Conservation (phyloP, 2,113 vertebrate species). For the Strigops habroptila region DNA sequence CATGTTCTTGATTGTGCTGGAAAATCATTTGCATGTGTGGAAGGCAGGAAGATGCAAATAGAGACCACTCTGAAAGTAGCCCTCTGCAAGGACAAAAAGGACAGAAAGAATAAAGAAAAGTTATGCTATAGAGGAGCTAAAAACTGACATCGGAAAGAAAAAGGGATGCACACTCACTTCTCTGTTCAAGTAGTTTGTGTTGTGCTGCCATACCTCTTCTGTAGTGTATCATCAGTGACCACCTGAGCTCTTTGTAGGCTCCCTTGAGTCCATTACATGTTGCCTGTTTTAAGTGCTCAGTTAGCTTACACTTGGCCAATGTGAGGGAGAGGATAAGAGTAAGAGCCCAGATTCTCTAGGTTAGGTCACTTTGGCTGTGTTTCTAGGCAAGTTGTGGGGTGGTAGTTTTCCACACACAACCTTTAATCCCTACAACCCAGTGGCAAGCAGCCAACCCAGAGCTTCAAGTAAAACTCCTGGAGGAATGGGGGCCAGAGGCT, state of each 20-base stretch:
- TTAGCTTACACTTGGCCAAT: not conserved
- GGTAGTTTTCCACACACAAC: not conserved
- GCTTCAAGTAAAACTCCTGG: not conserved
- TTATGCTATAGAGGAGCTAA: not conserved
- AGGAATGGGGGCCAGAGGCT: not conserved
- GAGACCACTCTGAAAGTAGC: not conserved
- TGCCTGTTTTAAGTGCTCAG: not conserved
- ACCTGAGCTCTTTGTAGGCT: not conserved
- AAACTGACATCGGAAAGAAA: not conserved
- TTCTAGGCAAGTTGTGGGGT: not conserved
- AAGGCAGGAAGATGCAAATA: not conserved
- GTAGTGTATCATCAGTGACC: not conserved
- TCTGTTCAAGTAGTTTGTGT: not conserved
- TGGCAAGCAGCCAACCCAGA: constrained; percentile 12
- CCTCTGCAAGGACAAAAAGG: not conserved
- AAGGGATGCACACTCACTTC: not conserved
- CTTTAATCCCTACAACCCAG: not conserved
- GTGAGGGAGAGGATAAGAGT: not conserved
- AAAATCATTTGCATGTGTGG: not conserved
- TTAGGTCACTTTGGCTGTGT: not conserved
- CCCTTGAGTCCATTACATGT: not conserved
- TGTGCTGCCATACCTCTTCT: not conserved
- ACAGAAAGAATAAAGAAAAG: not conserved
- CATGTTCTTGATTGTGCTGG: not conserved
- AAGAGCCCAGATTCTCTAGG: not conserved